Evolutionary conservation across 2,797 vertebrate species (phyloP).

Genomic region (Delichon dasypus): DNA sequence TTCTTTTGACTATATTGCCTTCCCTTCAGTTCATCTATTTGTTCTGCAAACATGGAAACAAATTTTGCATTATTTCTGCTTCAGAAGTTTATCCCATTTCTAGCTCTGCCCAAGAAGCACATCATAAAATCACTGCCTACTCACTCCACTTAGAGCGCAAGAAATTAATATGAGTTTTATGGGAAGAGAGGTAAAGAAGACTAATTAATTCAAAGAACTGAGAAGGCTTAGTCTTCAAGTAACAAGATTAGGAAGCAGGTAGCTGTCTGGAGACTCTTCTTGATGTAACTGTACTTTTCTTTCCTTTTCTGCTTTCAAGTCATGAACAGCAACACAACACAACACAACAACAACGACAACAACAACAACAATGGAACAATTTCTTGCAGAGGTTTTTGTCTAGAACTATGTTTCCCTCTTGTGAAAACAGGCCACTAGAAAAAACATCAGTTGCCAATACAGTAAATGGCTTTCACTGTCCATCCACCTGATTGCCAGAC

Average conservation of each 20-base stretch:
- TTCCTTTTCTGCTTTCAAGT: background rate
- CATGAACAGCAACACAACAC: background rate
- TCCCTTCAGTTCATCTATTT: background rate
- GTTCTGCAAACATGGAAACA: background rate
- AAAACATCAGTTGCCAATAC: background rate
- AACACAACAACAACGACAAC: no score
- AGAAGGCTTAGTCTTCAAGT: background rate
- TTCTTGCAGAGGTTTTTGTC: background rate
- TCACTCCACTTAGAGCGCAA: background rate
- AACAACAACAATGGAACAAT: no score
- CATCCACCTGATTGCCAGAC: background rate
- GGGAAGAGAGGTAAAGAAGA: background rate
- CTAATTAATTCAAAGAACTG: background rate
- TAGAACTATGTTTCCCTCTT: background rate
- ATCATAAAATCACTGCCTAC: background rate
- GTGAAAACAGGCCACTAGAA: background rate
- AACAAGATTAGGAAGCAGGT: background rate
- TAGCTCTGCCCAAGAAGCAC: background rate
- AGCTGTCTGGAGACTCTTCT: background rate
- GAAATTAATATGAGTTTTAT: background rate
- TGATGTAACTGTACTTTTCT: background rate
- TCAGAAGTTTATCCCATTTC: background rate
- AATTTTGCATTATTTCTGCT: background rate
- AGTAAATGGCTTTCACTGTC: background rate
- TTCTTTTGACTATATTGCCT: background rate